A percentile compares a stretch with the other conserved stretches of the same genome.
These are phyloP conservation scores for Dioctria linearis DNA, from an alignment of 2,888 invertebrate species.

Conservation along the genomic window DNA sequence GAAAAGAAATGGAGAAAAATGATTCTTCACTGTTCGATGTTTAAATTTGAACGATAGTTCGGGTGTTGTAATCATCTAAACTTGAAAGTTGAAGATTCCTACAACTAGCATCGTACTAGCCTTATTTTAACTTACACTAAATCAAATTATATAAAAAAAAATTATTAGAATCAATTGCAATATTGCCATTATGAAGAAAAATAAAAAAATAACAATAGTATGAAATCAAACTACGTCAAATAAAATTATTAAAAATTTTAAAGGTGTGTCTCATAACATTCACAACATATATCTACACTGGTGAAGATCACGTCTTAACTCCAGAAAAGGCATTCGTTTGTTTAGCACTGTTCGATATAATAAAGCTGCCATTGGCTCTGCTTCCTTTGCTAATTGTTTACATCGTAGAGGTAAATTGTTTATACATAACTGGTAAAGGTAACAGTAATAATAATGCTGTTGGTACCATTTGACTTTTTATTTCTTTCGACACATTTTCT, in stretches of 20 bases:
- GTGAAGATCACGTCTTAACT: slow-evolving; percentile 81
- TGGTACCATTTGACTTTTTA: neutral
- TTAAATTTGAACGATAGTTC: too few relatives aligned
- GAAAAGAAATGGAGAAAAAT: too few relatives aligned
- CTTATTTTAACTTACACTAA: too few relatives aligned
- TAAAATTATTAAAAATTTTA: slow-evolving; percentile 59
- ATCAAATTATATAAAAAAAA: too few relatives aligned
- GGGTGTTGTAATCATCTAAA: too few relatives aligned
- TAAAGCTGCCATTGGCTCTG: slow-evolving; percentile 88
- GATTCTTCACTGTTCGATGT: too few relatives aligned
- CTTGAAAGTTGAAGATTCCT: too few relatives aligned
- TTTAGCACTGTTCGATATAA: slow-evolving; percentile 88
- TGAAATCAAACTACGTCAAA: neutral
- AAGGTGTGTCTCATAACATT: slow-evolving; percentile 90
- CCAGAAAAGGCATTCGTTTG: slow-evolving; percentile 90
- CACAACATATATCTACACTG: slow-evolving; percentile 82
- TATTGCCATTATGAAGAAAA: neutral
- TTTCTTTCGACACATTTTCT: neutral
- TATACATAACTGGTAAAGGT: neutral
- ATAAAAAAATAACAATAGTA: neutral
- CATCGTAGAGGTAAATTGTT: slow-evolving; percentile 79
- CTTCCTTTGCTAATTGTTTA: slow-evolving; percentile 84
- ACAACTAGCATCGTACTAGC: too few relatives aligned
- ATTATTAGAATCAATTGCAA: neutral
- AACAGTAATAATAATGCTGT: neutral